Percentiles rank a stretch among this genome's conserved stretches.
Conservation (phyloP, 53 echinoderm and acorn worm genomes). For the Henricia sp. region DNA sequence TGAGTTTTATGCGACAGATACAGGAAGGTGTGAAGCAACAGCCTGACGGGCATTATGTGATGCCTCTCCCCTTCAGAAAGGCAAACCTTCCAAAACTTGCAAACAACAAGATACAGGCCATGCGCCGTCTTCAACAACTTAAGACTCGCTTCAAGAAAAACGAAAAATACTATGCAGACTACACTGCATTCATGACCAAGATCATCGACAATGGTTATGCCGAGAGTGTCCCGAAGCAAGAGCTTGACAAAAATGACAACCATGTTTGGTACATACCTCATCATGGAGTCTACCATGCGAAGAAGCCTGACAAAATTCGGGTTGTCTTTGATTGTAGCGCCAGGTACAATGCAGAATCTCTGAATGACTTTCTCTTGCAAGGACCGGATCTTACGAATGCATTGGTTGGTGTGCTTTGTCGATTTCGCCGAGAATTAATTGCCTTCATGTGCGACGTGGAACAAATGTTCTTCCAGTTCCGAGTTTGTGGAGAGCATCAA, state of each 20-base stretch:
- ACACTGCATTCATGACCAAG: conserved; percentile 1
- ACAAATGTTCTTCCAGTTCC: conserved; percentile 64
- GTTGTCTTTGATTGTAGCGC: conserved; percentile 65
- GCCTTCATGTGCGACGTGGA: conserved; percentile 61
- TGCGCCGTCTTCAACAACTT: conserved; percentile 16
- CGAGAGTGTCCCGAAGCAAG: neutral
- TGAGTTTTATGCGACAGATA: conserved; percentile 48
- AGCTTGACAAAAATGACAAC: neutral
- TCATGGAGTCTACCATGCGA: conserved; percentile 66
- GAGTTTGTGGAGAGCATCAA: conserved; percentile 46
- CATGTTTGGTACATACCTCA: conserved; percentile 65
- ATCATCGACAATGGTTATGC: conserved; percentile 47
- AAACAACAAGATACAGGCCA: conserved; percentile 30
- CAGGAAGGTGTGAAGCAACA: conserved; percentile 32
- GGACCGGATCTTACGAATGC: conserved; percentile 73
- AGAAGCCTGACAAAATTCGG: conserved; percentile 40
- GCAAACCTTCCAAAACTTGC: neutral
- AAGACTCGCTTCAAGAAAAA: conserved; percentile 40
- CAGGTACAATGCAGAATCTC: conserved; percentile 26
- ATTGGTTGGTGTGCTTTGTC: conserved; percentile 44
- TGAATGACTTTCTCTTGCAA: conserved; percentile 64
- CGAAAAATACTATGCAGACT: neutral
- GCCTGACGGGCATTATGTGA: neutral
- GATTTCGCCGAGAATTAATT: conserved; percentile 48
- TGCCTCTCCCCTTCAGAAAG: conserved; percentile 46